Base-by-base conservation (phyloP, 92 coral and sea anemone species). In the Nematostella vectensis region DNA sequence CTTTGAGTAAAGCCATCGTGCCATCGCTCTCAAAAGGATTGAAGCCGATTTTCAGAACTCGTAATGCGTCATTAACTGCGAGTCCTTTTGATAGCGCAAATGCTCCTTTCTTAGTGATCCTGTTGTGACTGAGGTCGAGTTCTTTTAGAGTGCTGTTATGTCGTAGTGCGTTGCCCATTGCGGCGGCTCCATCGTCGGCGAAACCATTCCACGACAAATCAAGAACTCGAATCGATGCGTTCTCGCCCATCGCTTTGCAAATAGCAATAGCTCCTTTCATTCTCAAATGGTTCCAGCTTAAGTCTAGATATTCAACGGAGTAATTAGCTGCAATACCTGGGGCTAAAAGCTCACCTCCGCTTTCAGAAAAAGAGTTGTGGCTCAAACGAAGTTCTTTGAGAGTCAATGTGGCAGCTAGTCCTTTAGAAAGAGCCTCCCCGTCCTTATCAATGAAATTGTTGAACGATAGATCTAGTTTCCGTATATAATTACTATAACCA, bases 141-240 rank as follows among this genome's bases (percentile, higher is more conserved):
- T 69, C 82, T 6, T 43, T 59, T 0, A 83, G 72, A 1, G 87
- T 63, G 66, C 65, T 71, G 67, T 78, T 83, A n/a, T 26, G 37
- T 54, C 62, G 78, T 11, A 83, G 55, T 4, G 86, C 79, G n/a
- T 63, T 59, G 0, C 86, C 86, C 85, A 83, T 78, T 0, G 82
- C 85, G 0, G 83, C 82, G 1, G 93, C 85, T 9, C 70, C 96
- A 9, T 78, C 94, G 27, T 88, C 96, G 2, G 83, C 93, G 47
- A 88, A 88, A 6, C 96, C 96, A 36, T 88, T 88, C 96, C 96
- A 83, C 11, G 93, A 73, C 64, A 88, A 57, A 58, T 83, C 75
- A 11, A 83, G 38, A 11, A 57, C 38, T 24, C 57, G 66, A 4
- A 88, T 57, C 2, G 88, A 52, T 54, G 52, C 49, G 58, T 88